Conservation (phyloP, 2,888 invertebrate genomes). For the Erebia palarica region DNA sequence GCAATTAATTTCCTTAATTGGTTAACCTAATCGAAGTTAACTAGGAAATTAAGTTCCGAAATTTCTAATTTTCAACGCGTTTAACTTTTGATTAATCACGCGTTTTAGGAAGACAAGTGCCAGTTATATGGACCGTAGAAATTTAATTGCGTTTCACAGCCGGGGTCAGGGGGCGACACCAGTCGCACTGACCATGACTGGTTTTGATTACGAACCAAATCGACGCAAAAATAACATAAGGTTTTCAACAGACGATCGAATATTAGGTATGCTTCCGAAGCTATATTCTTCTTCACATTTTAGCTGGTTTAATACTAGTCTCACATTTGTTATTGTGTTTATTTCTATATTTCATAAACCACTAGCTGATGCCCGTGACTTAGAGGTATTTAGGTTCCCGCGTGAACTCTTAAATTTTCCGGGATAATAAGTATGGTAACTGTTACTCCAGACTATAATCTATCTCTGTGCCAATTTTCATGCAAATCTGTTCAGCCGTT, state of each 20-base stretch:
- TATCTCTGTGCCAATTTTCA: too few species aligned
- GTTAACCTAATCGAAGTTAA: background rate
- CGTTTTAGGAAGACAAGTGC: conserved; percentile 23
- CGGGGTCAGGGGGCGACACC: conserved; percentile 61
- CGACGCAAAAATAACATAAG: conserved; percentile 4
- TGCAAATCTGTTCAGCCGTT: too few species aligned
- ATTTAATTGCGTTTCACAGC: conserved; percentile 66
- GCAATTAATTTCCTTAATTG: background rate
- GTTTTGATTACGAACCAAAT: conserved; percentile 49
- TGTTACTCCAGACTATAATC: too few species aligned
- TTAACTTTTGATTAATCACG: conserved; percentile 25
- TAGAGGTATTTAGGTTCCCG: too few species aligned
- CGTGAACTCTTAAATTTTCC: too few species aligned
- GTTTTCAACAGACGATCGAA: background rate
- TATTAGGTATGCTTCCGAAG: background rate
- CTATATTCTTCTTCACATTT: too few species aligned
- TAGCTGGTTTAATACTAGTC: too few species aligned
- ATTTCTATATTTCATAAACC: too few species aligned
- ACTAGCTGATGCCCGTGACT: too few species aligned
- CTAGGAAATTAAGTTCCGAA: conserved; percentile 6
- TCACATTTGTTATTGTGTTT: too few species aligned
- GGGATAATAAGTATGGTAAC: too few species aligned
- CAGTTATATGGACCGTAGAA: conserved; percentile 59
- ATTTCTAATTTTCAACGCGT: conserved; percentile 15
- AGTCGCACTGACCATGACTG: conserved; percentile 52